Evolutionary conservation across 2,113 vertebrate species (phyloP), one percentile per base, ranked within the genome.

Genomic region (Sinocyclocheilus anophthalmus): DNA sequence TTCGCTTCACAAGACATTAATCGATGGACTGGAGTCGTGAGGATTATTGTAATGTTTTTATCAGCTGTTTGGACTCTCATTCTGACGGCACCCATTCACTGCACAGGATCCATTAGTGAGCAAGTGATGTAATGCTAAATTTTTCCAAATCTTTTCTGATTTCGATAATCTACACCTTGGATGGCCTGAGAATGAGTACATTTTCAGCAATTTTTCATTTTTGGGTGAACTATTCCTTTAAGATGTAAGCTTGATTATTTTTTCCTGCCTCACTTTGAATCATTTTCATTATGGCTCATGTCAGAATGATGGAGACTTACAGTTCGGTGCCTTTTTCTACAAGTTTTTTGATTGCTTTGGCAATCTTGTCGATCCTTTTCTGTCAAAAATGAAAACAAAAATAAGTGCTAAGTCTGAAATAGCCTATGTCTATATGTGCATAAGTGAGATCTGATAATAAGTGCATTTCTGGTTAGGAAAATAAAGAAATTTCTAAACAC

Each of bases 361-460:
- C 89, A 16, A 96, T 90, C 91, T 92, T 96, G 86, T 96, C 95
- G 4, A 97, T 95, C 92, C 96, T 95, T 61, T 94, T 92, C 97
- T 98, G 91, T 82, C n/a, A 85, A 85, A 5, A 63, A 83, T 11
- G 1, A 3, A 78, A 78, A 20, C 20, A 26, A 33, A 33, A 4
- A n/a, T 50, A n/a, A 81, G 26, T 20, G 12, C 42, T 50, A 63
- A n/a, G 4, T 63, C 73, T 77, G 9, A 50, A 79, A 45, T 20
- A 85, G 61, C 7, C 39, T 30, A 63, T 10, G 33, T 16, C 22
- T 18, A 37, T 4, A 37, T n/a, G 70, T 42, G 37, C 70, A 72
- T 70, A 37, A 20, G 16, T 37, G 8, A 70, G 30, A 37, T 70
- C 69, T 70, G 8, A 70, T 39, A 39, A 39, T 22, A 72, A 72